Evolutionary conservation across 2,113 vertebrate species (phyloP), one percentile per base, ranked within the genome.

Genomic region (Sander vitreus): DNA sequence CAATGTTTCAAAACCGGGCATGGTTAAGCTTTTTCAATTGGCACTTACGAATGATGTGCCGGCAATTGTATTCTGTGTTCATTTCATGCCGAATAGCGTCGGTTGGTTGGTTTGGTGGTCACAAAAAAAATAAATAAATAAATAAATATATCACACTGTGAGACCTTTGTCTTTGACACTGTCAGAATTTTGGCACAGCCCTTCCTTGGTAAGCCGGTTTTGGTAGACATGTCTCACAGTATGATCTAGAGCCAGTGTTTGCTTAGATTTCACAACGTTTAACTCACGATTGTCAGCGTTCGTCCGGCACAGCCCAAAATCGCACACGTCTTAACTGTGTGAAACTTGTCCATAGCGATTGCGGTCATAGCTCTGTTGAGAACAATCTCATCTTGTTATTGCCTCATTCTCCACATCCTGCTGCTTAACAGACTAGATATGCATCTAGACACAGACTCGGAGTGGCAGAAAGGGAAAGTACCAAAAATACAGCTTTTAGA

Each of bases 361-460:
- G 67, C 48, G 7, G 48, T 30, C 48, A 12, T 18, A 15, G 48
- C 48, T 47, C 55, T 48, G 53, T 7, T 67, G 64, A 68, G 27
- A 23, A 58, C n/a, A 43, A 45, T 45, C 57, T 64, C 36, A n/a
- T 63, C 65, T 57, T 25, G 14, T 60, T 78, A 45, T 18, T 59
- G 36, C 27, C 76, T 63, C 65, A 76, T 39, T 48, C 39, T 67
- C 21, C 18, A 9, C 15, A 50, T 16, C n/a, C 51, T 60, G 48
- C 64, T 71, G 65, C 70, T 60, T 14, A 63, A 76, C 16, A 27
- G 43, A 50, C 50, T 18, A 47, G 59, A 63, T n/a, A 54, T 53
- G 51, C 63, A 77, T 71, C 39, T 3, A 55, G 53, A 50, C 30
- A 14, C 3, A 14, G 54, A 70, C 19, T 58, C 1, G 1, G 14